Evolutionary conservation across 2,888 invertebrate genomes (phyloP).

Genomic region (Morpho deidamia): DNA sequence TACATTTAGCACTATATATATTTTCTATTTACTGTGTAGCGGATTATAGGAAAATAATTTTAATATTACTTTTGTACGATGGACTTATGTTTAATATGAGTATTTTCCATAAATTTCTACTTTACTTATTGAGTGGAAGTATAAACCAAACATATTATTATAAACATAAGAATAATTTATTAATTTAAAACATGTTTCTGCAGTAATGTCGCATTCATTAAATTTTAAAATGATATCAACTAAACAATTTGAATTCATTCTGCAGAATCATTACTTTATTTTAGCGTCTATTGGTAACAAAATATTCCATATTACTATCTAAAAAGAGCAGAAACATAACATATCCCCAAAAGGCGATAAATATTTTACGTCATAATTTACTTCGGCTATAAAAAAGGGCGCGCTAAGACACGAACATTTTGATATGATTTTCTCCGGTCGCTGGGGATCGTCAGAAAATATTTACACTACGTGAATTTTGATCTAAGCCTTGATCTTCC

Average conservation of each 20-base stretch:
- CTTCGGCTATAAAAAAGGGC: slow-evolving; percentile 61
- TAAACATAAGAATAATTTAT: too few relatives aligned
- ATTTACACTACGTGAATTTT: slow-evolving; percentile 31
- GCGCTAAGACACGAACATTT: slow-evolving; percentile 48
- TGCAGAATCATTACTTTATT: slow-evolving; percentile 43
- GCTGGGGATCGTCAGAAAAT: slow-evolving; percentile 37
- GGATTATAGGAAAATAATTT: too few relatives aligned
- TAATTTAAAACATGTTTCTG: too few relatives aligned
- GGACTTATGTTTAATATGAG: too few relatives aligned
- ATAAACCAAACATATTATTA: too few relatives aligned
- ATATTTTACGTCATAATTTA: slow-evolving; percentile 70
- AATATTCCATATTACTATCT: slow-evolving; percentile 60
- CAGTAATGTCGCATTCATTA: too few relatives aligned
- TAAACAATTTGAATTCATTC: not conserved
- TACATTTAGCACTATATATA: too few relatives aligned
- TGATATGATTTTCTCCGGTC: slow-evolving; percentile 50
- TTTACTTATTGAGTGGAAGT: too few relatives aligned
- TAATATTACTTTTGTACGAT: too few relatives aligned
- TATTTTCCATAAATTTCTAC: too few relatives aligned
- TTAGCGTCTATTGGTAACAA: slow-evolving; percentile 47
- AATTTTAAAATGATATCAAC: too few relatives aligned
- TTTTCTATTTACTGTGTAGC: too few relatives aligned
- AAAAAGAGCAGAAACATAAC: slow-evolving; percentile 59
- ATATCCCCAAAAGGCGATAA: slow-evolving; percentile 52
- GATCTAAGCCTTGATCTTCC: slow-evolving; percentile 3